These are phyloP conservation scores for Chelidonichthys spinosus DNA, from an alignment of 2,797 vertebrate genomes.

Conservation along the genomic window DNA sequence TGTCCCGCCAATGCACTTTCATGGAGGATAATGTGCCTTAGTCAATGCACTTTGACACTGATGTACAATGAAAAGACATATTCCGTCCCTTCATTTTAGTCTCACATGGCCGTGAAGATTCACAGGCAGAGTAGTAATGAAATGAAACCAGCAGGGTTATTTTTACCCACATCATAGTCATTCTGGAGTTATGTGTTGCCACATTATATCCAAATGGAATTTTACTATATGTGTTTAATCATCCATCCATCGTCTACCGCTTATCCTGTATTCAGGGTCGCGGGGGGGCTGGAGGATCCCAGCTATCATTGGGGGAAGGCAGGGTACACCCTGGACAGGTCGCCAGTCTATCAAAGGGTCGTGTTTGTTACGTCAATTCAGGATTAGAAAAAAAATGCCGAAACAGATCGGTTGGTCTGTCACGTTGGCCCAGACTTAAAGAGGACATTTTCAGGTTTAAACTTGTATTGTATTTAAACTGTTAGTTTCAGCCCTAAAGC, in stretches of 20 bases:
- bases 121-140: constrained; percentile 20
- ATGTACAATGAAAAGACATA: constrained; percentile 50
- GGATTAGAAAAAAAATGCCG: background rate
- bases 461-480: too few species aligned
- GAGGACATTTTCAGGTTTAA: too few species aligned
- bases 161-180: background rate
- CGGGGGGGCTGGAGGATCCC: too few species aligned
- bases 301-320: too few species aligned
- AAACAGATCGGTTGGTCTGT: background rate
- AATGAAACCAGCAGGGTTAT: constrained; percentile 14
- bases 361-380: background rate
- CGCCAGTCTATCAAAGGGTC: too few species aligned
- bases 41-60: constrained; percentile 42
- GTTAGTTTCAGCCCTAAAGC: background rate
- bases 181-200: background rate
- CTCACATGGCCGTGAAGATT: constrained; percentile 4
- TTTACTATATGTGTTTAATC: background rate
- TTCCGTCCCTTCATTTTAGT: constrained; percentile 27
- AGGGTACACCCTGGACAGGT: too few species aligned
- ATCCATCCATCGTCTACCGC: too few species aligned
- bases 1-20: constrained; percentile 42
- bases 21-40: constrained; percentile 57
- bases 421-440: background rate
- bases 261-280: too few species aligned
- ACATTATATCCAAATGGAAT: background rate